Evolutionary conservation across 2,113 vertebrate species (phyloP), one percentile per base, ranked within the genome.

Genomic region (Sorex fumeus): DNA sequence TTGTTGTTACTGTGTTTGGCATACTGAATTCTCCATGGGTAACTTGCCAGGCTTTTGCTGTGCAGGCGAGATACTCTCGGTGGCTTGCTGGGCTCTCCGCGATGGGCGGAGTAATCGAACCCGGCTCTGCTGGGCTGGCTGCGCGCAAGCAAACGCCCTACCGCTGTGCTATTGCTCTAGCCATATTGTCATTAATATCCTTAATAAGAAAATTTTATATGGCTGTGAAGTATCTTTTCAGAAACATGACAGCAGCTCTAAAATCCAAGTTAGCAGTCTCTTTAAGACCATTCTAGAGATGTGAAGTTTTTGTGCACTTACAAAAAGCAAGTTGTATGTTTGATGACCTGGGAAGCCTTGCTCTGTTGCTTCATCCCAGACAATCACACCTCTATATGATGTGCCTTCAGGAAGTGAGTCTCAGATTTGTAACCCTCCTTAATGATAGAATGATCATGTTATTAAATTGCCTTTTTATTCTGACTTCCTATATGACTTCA

Each of bases 261-360:
- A 74, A 81, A 43, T 28, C 28, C 28, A 75, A 28, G 34, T 64
- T 32, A 75, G 13, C n/a, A 64, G 53, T 16, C 18, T 19, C 10
- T 67, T 77, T 27, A 28, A 34, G 13, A 40, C 34, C 64, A 23
- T 78, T 40, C 12, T 79, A 85, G 66, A 1, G 40, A 50, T 82
- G 36, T 93, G 69, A 87, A 64, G 3, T 93, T 92, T 21, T 84
- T 36, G 40, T 69, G 69, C 34, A 66, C 92, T 94, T 94, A 18
- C 3, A 10, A 88, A 83, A 47, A 75, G 50, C 18, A 79, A 19
- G 23, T 79, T 57, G 28, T 80, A 64, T 11, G 28, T 72, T 64
- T 70, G 3, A 21, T 60, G 18, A 30, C n/a, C 70, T 76, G n/a
- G 23, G 50, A 79, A 93, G 12, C 45, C 67, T 71, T 15, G n/a